phyloP scores from a whole-genome alignment of 2,797 vertebrate species.

The Phyllotis vaccarum region DNA sequence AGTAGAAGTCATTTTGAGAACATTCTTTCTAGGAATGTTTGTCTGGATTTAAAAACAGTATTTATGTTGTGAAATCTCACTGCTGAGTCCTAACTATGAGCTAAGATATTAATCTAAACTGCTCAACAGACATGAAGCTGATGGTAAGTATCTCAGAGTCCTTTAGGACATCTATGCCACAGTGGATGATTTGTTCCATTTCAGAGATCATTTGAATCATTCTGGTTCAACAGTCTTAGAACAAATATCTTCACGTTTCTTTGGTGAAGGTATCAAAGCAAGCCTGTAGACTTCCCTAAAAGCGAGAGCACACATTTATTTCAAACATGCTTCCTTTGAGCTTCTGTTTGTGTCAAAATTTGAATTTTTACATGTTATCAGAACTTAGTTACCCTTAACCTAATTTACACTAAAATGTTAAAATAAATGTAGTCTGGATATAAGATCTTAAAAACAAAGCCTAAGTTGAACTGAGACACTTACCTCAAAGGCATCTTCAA shows the following conservation, averaged over 20 bases:
- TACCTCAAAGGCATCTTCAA: slow-evolving; percentile 99
- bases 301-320: slow-evolving; percentile 55
- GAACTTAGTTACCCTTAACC: background rate
- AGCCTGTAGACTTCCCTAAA: slow-evolving; percentile 31
- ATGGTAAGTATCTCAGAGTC: slow-evolving; percentile 13
- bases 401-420: slow-evolving; percentile 60
- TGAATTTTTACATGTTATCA: slow-evolving; percentile 57
- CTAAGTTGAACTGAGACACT: background rate
- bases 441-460: slow-evolving; percentile 48
- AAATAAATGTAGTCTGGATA: slow-evolving; percentile 7
- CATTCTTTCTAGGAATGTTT: background rate
- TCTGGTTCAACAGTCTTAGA: slow-evolving; percentile 12
- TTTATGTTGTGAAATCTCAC: slow-evolving; percentile 18
- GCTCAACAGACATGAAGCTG: background rate
- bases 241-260: slow-evolving; percentile 51
- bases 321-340: slow-evolving; percentile 63
- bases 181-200: background rate
- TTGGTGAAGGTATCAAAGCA: slow-evolving; percentile 23
- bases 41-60: slow-evolving; percentile 47
- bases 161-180: background rate
- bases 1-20: slow-evolving; percentile 48
- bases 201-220: slow-evolving; percentile 24
- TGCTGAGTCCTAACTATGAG: background rate
- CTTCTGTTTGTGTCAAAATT: slow-evolving; percentile 43
- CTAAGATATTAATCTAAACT: slow-evolving; percentile 2